Evolutionary conservation across 2,113 vertebrate genomes (phyloP).

Genomic region (Indicator maculatus): DNA sequence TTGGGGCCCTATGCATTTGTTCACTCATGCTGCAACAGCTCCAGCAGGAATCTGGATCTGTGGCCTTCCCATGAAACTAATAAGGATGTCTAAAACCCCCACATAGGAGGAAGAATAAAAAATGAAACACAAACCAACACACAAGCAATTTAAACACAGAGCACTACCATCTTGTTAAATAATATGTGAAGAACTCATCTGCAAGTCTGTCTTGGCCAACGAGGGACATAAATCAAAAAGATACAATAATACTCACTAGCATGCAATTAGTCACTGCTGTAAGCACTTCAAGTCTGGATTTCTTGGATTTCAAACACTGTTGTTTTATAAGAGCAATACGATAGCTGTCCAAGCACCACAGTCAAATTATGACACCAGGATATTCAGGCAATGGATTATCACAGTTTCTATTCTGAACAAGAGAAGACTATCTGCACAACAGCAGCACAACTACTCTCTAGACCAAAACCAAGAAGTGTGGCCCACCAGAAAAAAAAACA

Average conservation of each 20-base stretch:
- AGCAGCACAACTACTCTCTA: neutral
- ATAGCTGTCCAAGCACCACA: neutral
- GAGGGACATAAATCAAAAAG: neutral
- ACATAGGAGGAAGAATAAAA: neutral
- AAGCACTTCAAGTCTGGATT: conserved; percentile 29
- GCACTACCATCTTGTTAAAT: neutral
- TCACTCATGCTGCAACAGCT: neutral
- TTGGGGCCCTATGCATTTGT: neutral
- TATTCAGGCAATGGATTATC: conserved; percentile 5
- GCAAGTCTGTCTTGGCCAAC: neutral
- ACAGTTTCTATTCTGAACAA: conserved; percentile 25
- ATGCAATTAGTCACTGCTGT: conserved; percentile 22
- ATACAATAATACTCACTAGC: conserved; percentile 1
- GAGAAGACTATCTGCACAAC: neutral
- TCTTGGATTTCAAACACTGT: conserved; percentile 23
- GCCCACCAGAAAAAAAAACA: neutral
- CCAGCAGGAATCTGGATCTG: neutral
- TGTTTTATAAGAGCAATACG: neutral
- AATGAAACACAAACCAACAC: neutral
- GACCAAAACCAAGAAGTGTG: neutral
- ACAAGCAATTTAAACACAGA: neutral
- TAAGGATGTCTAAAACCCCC: neutral
- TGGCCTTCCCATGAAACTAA: neutral
- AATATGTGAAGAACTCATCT: neutral
- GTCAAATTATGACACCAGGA: conserved; percentile 32